Percentiles rank a stretch among this genome's conserved stretches.
Conservation (phyloP, 2,113 vertebrate species). For the Laticauda colubrina region DNA sequence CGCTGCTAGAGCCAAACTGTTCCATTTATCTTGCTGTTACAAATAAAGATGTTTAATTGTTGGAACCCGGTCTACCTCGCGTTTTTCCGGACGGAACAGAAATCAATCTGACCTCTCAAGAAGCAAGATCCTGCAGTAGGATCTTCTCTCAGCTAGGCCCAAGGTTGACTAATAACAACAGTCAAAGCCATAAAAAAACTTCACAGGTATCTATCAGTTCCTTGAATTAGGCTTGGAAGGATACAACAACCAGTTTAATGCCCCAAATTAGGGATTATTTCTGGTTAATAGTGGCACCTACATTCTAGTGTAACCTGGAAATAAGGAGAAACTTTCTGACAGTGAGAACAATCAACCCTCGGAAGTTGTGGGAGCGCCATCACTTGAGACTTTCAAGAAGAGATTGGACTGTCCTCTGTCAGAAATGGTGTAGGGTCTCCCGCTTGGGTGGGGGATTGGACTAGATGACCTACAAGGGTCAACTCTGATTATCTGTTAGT, state of each 20-base stretch:
- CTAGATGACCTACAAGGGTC: too few relatives aligned
- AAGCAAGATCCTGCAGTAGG: neutral
- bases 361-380: too few relatives aligned
- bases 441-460: too few relatives aligned
- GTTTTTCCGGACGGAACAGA: neutral
- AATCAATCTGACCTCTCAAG: neutral
- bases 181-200: neutral
- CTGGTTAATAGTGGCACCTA: neutral
- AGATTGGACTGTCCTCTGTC: too few relatives aligned
- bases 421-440: too few relatives aligned
- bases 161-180: neutral
- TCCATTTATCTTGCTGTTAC: too few relatives aligned
- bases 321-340: too few relatives aligned
- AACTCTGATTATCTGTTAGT: neutral
- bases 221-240: neutral
- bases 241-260: neutral
- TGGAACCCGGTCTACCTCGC: too few relatives aligned
- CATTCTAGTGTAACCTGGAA: neutral
- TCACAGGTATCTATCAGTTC: neutral
- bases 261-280: neutral
- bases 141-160: neutral
- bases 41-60: too few relatives aligned
- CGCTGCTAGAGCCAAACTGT: too few relatives aligned
- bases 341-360: too few relatives aligned
- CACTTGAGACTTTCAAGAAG: too few relatives aligned